A percentile compares a stretch with the other conserved stretches of the same genome.
Conservation (phyloP, 2,888 invertebrate species). For the Helicoverpa assulta region DNA sequence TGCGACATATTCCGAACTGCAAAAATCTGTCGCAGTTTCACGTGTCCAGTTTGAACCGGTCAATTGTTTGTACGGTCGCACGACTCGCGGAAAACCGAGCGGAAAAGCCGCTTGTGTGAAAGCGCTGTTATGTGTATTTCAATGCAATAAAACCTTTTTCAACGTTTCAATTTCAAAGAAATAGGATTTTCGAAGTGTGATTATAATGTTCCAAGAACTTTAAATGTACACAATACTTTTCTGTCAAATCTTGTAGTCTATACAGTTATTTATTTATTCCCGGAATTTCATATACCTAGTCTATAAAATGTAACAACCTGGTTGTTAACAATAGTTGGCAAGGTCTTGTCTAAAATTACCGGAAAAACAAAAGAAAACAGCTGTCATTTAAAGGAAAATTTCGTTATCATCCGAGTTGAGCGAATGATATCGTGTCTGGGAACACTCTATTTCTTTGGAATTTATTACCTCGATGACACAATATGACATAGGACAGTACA, state of each 20-base stretch:
- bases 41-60: too few species aligned
- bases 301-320: background rate
- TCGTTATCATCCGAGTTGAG: conserved; percentile 15
- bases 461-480: conserved; percentile 41
- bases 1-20: too few species aligned
- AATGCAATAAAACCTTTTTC: too few species aligned
- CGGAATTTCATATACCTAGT: background rate
- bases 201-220: background rate
- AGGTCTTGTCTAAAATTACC: background rate
- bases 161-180: too few species aligned
- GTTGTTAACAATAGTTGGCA: background rate
- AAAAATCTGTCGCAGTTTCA: too few species aligned
- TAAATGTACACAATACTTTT: background rate
- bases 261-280: background rate
- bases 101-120: too few species aligned
- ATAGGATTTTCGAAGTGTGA: too few species aligned
- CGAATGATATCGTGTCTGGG: conserved; percentile 24
- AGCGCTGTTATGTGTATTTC: too few species aligned
- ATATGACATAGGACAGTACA: conserved; percentile 24
- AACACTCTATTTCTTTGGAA: conserved; percentile 28
- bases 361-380: conserved; percentile 15
- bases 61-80: too few species aligned
- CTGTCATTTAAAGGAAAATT: conserved; percentile 14
- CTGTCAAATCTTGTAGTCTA: background rate
- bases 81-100: too few species aligned